Evolutionary conservation across 2,797 vertebrate species (phyloP), one percentile per base, ranked within the genome.

Genomic region (Takifugu ocellatus): DNA sequence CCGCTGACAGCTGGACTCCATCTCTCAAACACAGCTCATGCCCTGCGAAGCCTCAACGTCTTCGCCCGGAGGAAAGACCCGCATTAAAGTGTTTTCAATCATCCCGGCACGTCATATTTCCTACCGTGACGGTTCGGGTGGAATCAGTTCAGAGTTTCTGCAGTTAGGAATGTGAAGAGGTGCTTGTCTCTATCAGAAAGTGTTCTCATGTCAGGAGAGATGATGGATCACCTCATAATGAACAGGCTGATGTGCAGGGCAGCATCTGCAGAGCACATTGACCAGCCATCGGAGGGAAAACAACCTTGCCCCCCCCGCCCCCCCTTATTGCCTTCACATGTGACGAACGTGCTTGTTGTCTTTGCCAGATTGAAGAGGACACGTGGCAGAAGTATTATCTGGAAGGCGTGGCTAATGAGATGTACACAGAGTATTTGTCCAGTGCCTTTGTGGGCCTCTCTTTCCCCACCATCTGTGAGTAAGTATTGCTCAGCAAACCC

Each of bases 391-490:
- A 99, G 81, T 99, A 99, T 87, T 99, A 99, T 84, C 88, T 99
- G 85, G 97, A 99, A 92, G 97, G 97, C 81, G 97, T 99, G 81
- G 91, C 97, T 81, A 99, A 99, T 91, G 97, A 99, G 92, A 99
- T 99, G 97, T 99, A 99, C 90, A 99, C 97, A 66, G 97, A 99
- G 88, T 99, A 99, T 89, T 91, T 99, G 88, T 99, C 97, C 89
- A 98, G 90, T 94, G 97, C 97, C 92, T 99, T 99, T 89, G 94
- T 98, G 81, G 97, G 97, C 89, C 93, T 99, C 87, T 94, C 97
- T 72, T 99, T 99, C 88, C 97, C 97, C 84, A 91, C 93, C 79
- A 86, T 99, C 91, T 99, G 97, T 91, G 97, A 99, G 97, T 99
- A 96, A 98, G 97, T 92, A 89, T 78, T 55, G 39, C 68, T 56